Conservation (phyloP, 2,113 vertebrate genomes). For the Pelvicachromis taeniatus region DNA sequence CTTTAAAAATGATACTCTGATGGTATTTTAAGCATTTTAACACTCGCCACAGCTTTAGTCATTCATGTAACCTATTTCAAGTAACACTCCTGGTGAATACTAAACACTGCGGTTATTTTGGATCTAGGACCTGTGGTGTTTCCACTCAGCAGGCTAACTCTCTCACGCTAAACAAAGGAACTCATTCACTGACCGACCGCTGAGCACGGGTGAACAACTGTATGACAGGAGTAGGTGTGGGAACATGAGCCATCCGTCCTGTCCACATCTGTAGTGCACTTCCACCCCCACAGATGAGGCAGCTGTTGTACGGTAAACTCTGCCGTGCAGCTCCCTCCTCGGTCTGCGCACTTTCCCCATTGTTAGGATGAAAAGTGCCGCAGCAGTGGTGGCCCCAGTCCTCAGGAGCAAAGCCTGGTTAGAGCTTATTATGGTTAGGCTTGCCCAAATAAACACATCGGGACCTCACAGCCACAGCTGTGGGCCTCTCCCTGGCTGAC, state of each 20-base stretch:
- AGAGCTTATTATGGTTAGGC: slow-evolving; percentile 74
- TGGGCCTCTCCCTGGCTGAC: slow-evolving; percentile 64
- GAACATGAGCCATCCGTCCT: slow-evolving; percentile 50
- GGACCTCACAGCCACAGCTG: slow-evolving; percentile 63
- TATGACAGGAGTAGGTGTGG: slow-evolving; percentile 60
- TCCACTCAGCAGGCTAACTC: neutral
- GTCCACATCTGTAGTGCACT: slow-evolving; percentile 42
- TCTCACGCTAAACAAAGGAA: slow-evolving; percentile 46
- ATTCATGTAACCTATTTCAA: neutral
- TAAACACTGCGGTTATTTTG: neutral
- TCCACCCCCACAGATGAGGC: slow-evolving; percentile 45
- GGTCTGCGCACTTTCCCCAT: slow-evolving; percentile 54
- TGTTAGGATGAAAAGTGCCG: slow-evolving; percentile 65
- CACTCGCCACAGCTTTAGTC: neutral
- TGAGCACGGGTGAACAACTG: slow-evolving; percentile 43
- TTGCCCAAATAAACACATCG: slow-evolving; percentile 74
- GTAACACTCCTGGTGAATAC: neutral
- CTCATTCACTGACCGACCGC: slow-evolving; percentile 41
- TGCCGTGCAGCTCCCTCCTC: slow-evolving; percentile 39
- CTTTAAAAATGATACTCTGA: neutral
- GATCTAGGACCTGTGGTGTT: neutral
- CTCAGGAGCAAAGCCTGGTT: slow-evolving; percentile 66
- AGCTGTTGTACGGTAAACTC: slow-evolving; percentile 55
- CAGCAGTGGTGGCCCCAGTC: slow-evolving; percentile 54
- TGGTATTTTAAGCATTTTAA: neutral